Percentiles rank a stretch among this genome's conserved stretches.
Evolutionary conservation across 1,140 invertebrate species (phyloP).

Genomic region (Leucophenga varia): DNA sequence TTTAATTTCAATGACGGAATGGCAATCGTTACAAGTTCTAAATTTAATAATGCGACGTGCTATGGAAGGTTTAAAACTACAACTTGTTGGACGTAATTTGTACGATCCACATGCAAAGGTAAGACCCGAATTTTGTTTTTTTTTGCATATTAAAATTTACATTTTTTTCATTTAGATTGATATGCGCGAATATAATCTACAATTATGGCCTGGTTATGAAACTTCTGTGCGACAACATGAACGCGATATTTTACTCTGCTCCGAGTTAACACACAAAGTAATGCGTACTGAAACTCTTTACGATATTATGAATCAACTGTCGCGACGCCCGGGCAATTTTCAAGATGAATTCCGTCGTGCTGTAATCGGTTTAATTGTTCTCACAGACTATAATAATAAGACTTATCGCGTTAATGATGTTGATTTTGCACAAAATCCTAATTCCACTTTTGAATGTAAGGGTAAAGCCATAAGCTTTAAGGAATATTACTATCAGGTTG

Average conservation of each 20-base stretch:
- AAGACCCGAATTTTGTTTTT: too few species aligned
- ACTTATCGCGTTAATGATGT: constrained; percentile 90
- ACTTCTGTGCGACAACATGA: constrained; percentile 82
- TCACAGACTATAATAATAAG: constrained; percentile 92
- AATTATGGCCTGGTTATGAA: constrained; percentile 77
- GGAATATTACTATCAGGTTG: constrained; percentile 75
- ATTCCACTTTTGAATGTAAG: constrained; percentile 64
- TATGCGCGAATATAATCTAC: constrained; percentile 45
- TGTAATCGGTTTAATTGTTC: constrained; percentile 60
- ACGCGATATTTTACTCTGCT: constrained; percentile 67
- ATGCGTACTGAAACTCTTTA: constrained; percentile 62
- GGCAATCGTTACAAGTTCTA: constrained; percentile 67
- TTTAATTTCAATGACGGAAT: constrained; percentile 51
- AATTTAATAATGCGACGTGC: constrained; percentile 76
- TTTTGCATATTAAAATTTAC: background rate
- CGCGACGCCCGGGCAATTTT: constrained; percentile 32
- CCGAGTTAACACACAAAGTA: constrained; percentile 76
- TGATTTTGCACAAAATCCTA: constrained; percentile 64
- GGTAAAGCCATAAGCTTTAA: constrained; percentile 66
- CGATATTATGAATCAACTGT: constrained; percentile 58
- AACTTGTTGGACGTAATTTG: constrained; percentile 76
- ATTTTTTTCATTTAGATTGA: constrained; percentile 61
- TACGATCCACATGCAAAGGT: constrained; percentile 71
- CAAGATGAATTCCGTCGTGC: constrained; percentile 40
- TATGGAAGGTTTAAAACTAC: constrained; percentile 64